Conservation (phyloP, 2,113 vertebrate species). For the Rhynchopsitta pachyrhyncha region DNA sequence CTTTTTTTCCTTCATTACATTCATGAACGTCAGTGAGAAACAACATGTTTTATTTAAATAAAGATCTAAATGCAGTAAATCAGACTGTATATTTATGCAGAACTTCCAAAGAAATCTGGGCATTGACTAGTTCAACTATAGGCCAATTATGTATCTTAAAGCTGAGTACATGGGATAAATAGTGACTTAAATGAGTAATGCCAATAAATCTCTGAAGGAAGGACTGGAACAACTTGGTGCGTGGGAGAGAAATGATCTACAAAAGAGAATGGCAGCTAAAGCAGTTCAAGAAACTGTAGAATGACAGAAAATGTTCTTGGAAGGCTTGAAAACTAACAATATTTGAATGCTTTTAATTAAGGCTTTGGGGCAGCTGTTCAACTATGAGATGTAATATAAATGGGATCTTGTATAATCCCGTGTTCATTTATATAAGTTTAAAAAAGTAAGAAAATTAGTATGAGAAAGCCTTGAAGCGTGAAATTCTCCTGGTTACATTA, state of each 20-base stretch:
- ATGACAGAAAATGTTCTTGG: background rate
- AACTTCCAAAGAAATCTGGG: conserved; percentile 13
- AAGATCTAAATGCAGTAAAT: conserved; percentile 27
- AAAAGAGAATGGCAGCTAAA: background rate
- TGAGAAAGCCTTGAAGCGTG: background rate
- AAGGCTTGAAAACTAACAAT: background rate
- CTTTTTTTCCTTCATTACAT: conserved; percentile 24
- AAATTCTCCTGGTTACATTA: background rate
- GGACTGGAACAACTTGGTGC: background rate
- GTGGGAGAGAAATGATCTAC: background rate
- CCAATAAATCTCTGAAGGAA: background rate
- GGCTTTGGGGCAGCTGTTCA: background rate
- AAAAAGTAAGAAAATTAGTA: background rate
- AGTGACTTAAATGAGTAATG: conserved; percentile 3
- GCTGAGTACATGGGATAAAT: background rate
- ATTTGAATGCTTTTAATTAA: background rate
- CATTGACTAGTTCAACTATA: conserved; percentile 12
- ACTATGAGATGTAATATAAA: background rate
- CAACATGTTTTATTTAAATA: conserved; percentile 33
- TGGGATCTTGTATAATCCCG: background rate
- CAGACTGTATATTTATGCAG: conserved; percentile 18
- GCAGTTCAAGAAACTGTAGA: background rate
- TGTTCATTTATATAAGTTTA: background rate
- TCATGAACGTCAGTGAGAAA: conserved; percentile 8
- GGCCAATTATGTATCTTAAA: conserved; percentile 16